phyloP scores from a whole-genome alignment of 2,797 vertebrate genomes.

The Myotis daubentonii region DNA sequence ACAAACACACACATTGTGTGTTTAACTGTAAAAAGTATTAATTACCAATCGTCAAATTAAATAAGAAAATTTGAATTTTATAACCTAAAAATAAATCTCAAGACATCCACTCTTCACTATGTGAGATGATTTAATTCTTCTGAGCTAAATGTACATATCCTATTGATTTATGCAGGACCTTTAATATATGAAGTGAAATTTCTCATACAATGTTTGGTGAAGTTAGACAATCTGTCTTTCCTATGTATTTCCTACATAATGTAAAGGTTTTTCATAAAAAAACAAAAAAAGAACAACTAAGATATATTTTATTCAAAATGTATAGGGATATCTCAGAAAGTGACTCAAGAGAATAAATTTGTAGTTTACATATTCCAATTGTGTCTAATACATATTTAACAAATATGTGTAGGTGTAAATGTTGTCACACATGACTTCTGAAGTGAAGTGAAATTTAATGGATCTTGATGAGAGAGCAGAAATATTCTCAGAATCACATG shows the following conservation, averaged over 20 bases:
- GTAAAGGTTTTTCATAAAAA: not conserved
- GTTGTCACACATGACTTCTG: not conserved
- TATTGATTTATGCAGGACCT: not conserved
- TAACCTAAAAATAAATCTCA: slow-evolving; percentile 41
- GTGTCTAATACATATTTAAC: not conserved
- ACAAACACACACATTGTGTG: not conserved
- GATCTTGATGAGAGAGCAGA: not conserved
- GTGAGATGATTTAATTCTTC: not conserved
- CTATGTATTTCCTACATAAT: not conserved
- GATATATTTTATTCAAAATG: not conserved
- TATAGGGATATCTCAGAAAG: not conserved
- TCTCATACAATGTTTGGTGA: not conserved
- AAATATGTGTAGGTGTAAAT: not conserved
- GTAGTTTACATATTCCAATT: not conserved
- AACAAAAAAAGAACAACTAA: not conserved
- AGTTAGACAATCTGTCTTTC: not conserved
- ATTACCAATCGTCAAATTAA: slow-evolving; percentile 32
- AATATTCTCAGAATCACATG: not conserved
- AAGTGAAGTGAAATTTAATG: not conserved
- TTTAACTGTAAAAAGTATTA: not conserved
- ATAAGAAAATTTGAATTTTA: not conserved
- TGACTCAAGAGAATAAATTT: not conserved
- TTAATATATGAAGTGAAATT: not conserved
- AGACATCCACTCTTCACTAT: not conserved
- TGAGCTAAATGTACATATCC: not conserved